Evolutionary conservation across 2,113 vertebrate genomes (phyloP).

Genomic region (Poecilia latipinna): DNA sequence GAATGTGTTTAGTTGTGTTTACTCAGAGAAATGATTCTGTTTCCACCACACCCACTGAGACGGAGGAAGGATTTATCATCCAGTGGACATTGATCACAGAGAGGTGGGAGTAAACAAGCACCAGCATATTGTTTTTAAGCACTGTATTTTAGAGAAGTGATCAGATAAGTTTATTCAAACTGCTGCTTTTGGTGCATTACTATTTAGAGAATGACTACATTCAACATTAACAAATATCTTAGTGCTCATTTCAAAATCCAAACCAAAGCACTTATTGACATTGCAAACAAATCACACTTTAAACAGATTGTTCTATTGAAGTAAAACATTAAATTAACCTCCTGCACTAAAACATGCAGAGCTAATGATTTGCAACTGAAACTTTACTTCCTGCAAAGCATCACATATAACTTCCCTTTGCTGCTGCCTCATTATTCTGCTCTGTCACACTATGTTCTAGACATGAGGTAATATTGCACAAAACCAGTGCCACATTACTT

Average conservation of each 20-base stretch:
- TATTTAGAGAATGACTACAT: too few species aligned
- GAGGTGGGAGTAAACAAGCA: neutral
- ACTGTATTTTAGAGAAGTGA: too few species aligned
- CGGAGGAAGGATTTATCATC: neutral
- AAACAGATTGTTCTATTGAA: neutral
- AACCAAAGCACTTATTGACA: neutral
- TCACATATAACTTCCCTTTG: neutral
- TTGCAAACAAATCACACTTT: conserved; percentile 10
- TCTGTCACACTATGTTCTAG: neutral
- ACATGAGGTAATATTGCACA: neutral
- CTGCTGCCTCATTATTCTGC: neutral
- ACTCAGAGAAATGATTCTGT: too few species aligned
- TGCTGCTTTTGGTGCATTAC: too few species aligned
- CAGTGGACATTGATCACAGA: neutral
- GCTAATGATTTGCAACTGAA: neutral
- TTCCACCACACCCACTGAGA: neutral
- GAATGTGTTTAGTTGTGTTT: too few species aligned
- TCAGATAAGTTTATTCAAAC: neutral
- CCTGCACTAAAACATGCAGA: neutral
- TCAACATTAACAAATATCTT: conserved; percentile 14
- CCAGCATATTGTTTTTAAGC: too few species aligned
- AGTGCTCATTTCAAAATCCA: conserved; percentile 1
- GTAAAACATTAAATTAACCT: conserved; percentile 34
- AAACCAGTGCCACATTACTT: neutral
- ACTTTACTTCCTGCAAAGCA: neutral